phyloP scores from a whole-genome alignment of 2,888 invertebrate genomes.

The Lottia scabra region DNA sequence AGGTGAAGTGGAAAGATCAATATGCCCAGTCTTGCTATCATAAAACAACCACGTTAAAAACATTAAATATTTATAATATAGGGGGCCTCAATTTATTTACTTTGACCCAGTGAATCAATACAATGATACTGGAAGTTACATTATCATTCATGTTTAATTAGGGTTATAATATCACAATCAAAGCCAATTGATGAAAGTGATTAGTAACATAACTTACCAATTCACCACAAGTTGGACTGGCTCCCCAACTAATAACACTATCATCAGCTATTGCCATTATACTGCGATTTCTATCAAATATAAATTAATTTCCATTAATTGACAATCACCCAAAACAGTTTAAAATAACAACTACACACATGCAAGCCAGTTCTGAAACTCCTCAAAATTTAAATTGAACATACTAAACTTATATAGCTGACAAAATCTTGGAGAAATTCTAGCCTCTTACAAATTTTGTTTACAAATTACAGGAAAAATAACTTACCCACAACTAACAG shows the following conservation, averaged over 20 bases:
- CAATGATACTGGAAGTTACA: no score
- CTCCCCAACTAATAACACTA: constrained; percentile 91
- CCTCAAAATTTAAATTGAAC: neutral
- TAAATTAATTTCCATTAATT: neutral
- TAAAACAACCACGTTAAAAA: no score
- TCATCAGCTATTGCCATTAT: constrained; percentile 88
- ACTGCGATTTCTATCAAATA: constrained; percentile 76
- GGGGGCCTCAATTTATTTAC: no score
- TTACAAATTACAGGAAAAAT: neutral
- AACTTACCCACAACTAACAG: constrained; percentile 77
- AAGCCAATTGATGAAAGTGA: no score
- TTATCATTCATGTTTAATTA: no score
- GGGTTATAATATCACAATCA: no score
- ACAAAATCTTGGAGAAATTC: no score
- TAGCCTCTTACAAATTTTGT: neutral
- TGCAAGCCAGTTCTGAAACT: neutral
- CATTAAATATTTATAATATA: no score
- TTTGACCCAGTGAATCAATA: no score
- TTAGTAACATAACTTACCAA: constrained; percentile 73
- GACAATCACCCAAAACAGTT: no score
- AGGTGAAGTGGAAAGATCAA: no score
- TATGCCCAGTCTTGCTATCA: no score
- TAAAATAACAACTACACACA: neutral
- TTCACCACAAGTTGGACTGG: constrained; percentile 94
- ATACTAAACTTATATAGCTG: neutral